Evolutionary conservation across 1,140 invertebrate genomes (phyloP).

Genomic region (Drosophila jambulina): DNA sequence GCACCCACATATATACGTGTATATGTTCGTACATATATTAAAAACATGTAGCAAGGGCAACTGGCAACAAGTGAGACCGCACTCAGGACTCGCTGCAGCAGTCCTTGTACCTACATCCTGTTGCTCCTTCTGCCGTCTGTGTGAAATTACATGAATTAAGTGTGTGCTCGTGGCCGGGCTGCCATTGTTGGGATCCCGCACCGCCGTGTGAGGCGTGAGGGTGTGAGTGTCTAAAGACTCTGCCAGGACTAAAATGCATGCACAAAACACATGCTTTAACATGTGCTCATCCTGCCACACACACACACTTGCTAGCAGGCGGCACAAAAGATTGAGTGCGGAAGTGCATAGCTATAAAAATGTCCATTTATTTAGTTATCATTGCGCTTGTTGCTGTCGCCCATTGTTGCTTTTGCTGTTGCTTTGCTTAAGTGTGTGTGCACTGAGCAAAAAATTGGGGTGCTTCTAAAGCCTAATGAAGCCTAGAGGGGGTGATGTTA

Average conservation of each 20-base stretch:
- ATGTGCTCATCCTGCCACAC: conserved; percentile 73
- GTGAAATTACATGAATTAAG: conserved; percentile 83
- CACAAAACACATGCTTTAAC: conserved; percentile 72
- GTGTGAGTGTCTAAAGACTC: conserved; percentile 25
- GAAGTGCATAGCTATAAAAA: conserved; percentile 84
- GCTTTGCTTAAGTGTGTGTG: conserved; percentile 26
- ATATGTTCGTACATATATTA: conserved; percentile 37
- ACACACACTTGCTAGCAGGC: conserved; percentile 36
- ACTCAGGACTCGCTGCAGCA: conserved; percentile 33
- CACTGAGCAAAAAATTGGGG: background rate
- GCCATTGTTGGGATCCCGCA: conserved; percentile 56
- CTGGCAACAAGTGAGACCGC: conserved; percentile 81
- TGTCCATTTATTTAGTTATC: conserved; percentile 84
- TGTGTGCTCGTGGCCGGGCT: conserved; percentile 60
- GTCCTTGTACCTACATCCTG: conserved; percentile 65
- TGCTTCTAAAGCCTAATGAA: background rate
- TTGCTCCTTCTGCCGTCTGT: conserved; percentile 70
- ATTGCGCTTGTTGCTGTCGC: conserved; percentile 80
- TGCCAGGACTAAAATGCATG: conserved; percentile 52
- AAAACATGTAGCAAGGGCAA: conserved; percentile 34
- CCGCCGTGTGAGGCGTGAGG: conserved; percentile 4
- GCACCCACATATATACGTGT: background rate
- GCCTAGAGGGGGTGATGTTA: too few species aligned
- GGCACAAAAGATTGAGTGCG: conserved; percentile 82
- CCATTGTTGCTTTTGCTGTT: conserved; percentile 50